A percentile compares a stretch with the other conserved stretches of the same genome.
These are phyloP conservation scores for Acrossocheilus wenchowensis DNA, from an alignment of 2,797 vertebrate genomes.

Conservation along the genomic window DNA sequence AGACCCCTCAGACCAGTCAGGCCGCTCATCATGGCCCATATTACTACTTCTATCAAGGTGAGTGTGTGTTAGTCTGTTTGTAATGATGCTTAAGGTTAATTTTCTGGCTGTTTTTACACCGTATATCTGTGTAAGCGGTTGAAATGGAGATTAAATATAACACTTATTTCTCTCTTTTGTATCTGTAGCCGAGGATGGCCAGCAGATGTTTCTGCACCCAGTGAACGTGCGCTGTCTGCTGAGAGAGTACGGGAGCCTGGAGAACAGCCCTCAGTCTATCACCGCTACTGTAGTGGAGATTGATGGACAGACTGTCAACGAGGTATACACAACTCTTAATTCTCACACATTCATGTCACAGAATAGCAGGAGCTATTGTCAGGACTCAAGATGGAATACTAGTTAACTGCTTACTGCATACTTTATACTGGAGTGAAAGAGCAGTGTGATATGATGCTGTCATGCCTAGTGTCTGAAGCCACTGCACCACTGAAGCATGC, in stretches of 20 bases:
- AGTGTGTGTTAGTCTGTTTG: conserved; percentile 22
- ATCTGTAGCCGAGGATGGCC: conserved; percentile 90
- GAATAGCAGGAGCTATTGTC: not conserved
- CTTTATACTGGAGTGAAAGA: not conserved
- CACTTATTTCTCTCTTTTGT: not conserved
- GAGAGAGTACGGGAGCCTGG: conserved; percentile 93
- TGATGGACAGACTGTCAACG: conserved; percentile 87
- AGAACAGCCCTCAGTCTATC: conserved; percentile 91
- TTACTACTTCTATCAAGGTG: conserved; percentile 99
- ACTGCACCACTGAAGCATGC: not conserved
- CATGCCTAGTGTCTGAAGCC: not conserved
- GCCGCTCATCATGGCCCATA: conserved; percentile 82
- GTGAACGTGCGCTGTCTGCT: conserved; percentile 95
- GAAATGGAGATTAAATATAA: not conserved
- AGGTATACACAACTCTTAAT: conserved; percentile 33
- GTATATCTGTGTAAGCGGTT: not conserved
- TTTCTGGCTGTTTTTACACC: not conserved
- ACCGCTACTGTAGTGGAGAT: conserved; percentile 94
- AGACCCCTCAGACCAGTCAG: conserved; percentile 62
- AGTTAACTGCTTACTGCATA: not conserved
- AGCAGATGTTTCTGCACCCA: conserved; percentile 96
- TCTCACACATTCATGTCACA: not conserved
- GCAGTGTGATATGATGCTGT: not conserved
- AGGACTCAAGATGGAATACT: not conserved
- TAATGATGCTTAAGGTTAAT: not conserved